Base-by-base conservation (phyloP, 2,888 invertebrate species). In the Tethea ocularis region DNA sequence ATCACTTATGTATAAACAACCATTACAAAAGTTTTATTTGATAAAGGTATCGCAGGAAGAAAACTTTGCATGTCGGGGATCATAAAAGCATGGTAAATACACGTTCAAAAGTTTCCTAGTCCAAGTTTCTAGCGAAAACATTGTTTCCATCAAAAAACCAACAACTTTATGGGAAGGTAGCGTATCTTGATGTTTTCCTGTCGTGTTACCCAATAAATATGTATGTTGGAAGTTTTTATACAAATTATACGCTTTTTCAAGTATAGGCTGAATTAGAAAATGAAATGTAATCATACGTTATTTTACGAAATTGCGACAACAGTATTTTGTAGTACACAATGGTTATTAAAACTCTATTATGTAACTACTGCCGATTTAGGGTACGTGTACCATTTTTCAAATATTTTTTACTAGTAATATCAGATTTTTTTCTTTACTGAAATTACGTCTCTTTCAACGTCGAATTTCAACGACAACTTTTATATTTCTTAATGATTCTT, bases 71-170 rank as follows among this genome's bases (percentile, higher is more conserved):
- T 46, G 46, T 20, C 20, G 20, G 17, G 20, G 46, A 46, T 46
- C 46, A 46, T 46, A 46, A 46, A 46, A 46, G 10, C 46, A 20
- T 46, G 46, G 38, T 6, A n/a, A 38, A n/a, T 38, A 38, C 38
- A 1, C 15, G 36, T 38, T 38, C 46, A 17, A 10, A n/a, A 46
- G 46, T 46, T 46, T 46, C 46, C 20, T 20, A 46, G 46, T 20
- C 20, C 20, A 46, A 20, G 46, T 46, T 46, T 46, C 20, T 10
- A 46, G 2, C 20, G 1, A n/a, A 46, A 20, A 20, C 20, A 46
- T 46, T 46, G 46, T 46, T 46, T 46, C 46, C 46, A 46, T 20
- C 46, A 46, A 46, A 46, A 46, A 46, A 46, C n/a, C 46, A 46
- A 46, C 46, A 46, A 20, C 20, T 6, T 46, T 46, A 46, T 10